phyloP scores from a whole-genome alignment of 35 echinoderm and acorn worm genomes.

The Apostichopus parvimensis region DNA sequence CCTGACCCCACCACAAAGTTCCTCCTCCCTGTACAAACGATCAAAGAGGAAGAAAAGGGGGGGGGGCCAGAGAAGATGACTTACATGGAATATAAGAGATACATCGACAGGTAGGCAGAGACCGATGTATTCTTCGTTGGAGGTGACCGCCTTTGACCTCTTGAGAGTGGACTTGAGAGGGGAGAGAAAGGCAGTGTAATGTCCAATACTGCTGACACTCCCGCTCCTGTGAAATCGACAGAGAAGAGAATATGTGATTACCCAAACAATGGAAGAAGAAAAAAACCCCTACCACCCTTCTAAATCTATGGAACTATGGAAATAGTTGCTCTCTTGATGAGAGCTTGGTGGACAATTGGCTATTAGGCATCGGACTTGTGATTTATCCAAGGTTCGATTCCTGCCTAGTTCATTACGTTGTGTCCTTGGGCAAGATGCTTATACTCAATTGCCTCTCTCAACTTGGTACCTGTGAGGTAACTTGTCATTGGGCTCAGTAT shows the following conservation, averaged over 20 bases:
- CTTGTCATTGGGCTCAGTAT: too few relatives aligned
- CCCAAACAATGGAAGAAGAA: too few relatives aligned
- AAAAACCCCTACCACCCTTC: too few relatives aligned
- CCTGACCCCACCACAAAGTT: neutral
- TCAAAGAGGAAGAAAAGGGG: neutral
- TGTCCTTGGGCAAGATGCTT: too few relatives aligned
- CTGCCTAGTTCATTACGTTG: too few relatives aligned
- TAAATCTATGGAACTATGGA: neutral
- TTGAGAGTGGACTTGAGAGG: constrained; percentile 63
- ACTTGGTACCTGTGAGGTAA: too few relatives aligned
- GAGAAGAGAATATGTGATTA: too few relatives aligned
- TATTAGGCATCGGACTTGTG: too few relatives aligned
- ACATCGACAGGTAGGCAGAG: constrained; percentile 94
- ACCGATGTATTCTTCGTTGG: constrained; percentile 75
- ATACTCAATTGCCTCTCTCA: too few relatives aligned
- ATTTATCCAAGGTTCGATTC: too few relatives aligned
- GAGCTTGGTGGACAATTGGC: too few relatives aligned
- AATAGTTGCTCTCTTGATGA: neutral
- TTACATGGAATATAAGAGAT: constrained; percentile 97
- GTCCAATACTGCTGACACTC: constrained; percentile 62
- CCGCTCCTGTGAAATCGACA: constrained; percentile 19
- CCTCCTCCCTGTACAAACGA: neutral
- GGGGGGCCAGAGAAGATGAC: constrained; percentile 7
- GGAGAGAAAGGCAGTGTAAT: constrained; percentile 11
- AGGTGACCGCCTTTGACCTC: constrained; percentile 43